phyloP scores from a whole-genome alignment of 2,888 invertebrate genomes.

The Drosophila imparisetae region DNA sequence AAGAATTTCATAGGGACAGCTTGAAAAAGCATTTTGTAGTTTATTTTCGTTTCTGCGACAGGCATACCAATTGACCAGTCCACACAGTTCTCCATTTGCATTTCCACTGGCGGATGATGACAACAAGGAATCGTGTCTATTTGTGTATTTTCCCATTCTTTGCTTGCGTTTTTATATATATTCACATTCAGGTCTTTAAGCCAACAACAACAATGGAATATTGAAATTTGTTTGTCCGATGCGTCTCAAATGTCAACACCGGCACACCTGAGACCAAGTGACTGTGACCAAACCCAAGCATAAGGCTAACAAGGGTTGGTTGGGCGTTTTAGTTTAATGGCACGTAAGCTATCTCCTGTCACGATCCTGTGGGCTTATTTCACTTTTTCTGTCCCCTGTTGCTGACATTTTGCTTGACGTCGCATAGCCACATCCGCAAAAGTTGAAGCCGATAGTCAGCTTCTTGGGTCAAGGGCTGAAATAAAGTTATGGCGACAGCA shows the following conservation, averaged over 20 bases:
- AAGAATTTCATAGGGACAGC: conserved; percentile 38
- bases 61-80: conserved; percentile 27
- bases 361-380: conserved; percentile 31
- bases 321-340: conserved; percentile 47
- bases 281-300: not conserved
- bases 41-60: conserved; percentile 18
- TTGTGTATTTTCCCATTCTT: not conserved
- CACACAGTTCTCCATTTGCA: not conserved
- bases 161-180: not conserved
- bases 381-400: conserved; percentile 10
- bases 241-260: conserved; percentile 16
- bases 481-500: not conserved
- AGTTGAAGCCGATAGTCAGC: not conserved
- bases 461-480: conserved; percentile 6
- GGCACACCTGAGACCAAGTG: conserved; percentile 30
- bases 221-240: conserved; percentile 23
- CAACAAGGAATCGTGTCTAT: not conserved
- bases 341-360: conserved; percentile 22
- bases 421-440: not conserved
- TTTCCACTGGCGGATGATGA: not conserved
- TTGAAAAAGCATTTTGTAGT: conserved; percentile 47
- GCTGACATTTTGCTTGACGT: conserved; percentile 23
- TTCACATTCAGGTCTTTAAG: not conserved
- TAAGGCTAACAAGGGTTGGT: conserved; percentile 24
- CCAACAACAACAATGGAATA: conserved; percentile 6